These are phyloP conservation scores for Sclerodermus sp. DNA, from an alignment of 2,888 invertebrate genomes.

Conservation along the genomic window DNA sequence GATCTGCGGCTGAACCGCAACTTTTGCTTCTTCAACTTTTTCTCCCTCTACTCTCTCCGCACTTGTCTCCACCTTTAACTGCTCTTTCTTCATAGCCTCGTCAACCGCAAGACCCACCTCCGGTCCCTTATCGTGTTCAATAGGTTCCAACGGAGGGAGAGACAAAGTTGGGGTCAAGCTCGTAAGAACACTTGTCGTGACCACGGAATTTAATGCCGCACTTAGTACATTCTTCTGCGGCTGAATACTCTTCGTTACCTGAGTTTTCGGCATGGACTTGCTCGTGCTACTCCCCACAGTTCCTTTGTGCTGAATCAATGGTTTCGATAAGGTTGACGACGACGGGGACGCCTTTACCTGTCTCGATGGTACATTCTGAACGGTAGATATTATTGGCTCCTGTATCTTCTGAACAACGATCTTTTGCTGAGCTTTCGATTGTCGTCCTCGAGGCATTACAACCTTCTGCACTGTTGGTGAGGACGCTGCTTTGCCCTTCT, in stretches of 20 bases:
- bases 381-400: constrained; percentile 15
- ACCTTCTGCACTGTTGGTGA: constrained; percentile 31
- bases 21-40: constrained; percentile 40
- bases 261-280: constrained; percentile 18
- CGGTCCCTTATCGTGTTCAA: constrained; percentile 27
- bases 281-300: constrained; percentile 2
- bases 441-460: constrained; percentile 33
- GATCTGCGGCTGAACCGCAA: constrained; percentile 65
- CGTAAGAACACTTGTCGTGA: constrained; percentile 8
- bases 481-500: constrained; percentile 27
- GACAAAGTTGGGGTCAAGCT: constrained; percentile 22
- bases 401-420: constrained; percentile 33
- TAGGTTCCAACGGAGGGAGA: constrained; percentile 33
- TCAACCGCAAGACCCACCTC: constrained; percentile 21
- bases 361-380: constrained; percentile 25
- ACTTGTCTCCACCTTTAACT: constrained; percentile 9
- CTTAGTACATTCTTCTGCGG: constrained; percentile 36
- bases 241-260: constrained; percentile 7
- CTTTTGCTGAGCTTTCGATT: constrained; percentile 38
- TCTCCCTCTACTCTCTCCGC: constrained; percentile 26
- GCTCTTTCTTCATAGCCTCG: constrained; percentile 27
- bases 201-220: constrained; percentile 23
- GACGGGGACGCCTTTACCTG: constrained; percentile 9
- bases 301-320: constrained; percentile 21
- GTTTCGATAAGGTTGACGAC: constrained; percentile 9